A percentile compares a stretch with the other conserved stretches of the same genome.
phyloP scores from a whole-genome alignment of 1,140 invertebrate species.

The Pseudobourletiella spinata region DNA sequence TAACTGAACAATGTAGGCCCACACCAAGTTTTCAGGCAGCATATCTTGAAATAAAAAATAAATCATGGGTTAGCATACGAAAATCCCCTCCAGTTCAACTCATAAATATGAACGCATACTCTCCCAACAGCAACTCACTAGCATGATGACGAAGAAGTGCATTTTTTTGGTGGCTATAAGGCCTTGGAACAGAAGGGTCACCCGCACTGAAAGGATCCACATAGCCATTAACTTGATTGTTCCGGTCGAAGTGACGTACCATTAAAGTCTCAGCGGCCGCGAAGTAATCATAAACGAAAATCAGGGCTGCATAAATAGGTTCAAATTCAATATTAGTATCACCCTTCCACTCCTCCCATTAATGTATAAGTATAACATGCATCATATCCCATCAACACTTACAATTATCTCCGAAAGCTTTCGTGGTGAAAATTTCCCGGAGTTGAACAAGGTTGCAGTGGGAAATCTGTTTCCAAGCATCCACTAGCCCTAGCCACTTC shows the following conservation, averaged over 20 bases:
- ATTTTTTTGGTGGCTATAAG: slow-evolving; percentile 76
- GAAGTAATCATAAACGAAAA: slow-evolving; percentile 95
- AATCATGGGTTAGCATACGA: too few relatives aligned
- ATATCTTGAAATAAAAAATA: slow-evolving; percentile 50
- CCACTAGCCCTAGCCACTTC: slow-evolving; percentile 74
- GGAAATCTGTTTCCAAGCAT: slow-evolving; percentile 86
- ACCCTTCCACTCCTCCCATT: too few relatives aligned
- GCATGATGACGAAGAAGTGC: slow-evolving; percentile 53
- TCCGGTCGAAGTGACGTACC: slow-evolving; percentile 67
- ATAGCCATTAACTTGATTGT: slow-evolving; percentile 59
- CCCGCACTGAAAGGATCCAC: slow-evolving; percentile 63
- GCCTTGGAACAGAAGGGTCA: slow-evolving; percentile 68
- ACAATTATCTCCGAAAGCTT: slow-evolving; percentile 93
- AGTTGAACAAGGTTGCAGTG: slow-evolving; percentile 89
- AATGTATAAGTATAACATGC: too few relatives aligned
- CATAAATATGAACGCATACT: too few relatives aligned
- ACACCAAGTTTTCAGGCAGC: slow-evolving; percentile 82
- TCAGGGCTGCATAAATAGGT: slow-evolving; percentile 57
- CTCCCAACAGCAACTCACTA: slow-evolving; percentile 37
- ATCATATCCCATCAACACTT: too few relatives aligned
- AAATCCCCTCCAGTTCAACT: too few relatives aligned
- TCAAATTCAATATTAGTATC: too few relatives aligned
- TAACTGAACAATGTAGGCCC: slow-evolving; percentile 92
- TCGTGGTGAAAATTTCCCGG: slow-evolving; percentile 88
- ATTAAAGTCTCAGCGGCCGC: slow-evolving; percentile 79